These are phyloP conservation scores for Eulithis testata DNA, from an alignment of 2,888 invertebrate species.

Conservation along the genomic window DNA sequence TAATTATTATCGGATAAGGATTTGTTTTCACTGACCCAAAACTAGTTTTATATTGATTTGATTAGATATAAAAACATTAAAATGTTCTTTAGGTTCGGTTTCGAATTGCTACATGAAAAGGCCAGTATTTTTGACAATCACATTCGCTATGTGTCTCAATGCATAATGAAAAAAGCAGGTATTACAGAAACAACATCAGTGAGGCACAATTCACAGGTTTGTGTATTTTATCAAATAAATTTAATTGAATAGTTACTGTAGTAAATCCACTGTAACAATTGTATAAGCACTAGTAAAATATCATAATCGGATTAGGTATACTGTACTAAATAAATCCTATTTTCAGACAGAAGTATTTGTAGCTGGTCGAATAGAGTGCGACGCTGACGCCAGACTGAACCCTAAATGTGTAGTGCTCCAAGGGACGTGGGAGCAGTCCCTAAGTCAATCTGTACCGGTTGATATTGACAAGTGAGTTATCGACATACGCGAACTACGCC, in stretches of 20 bases:
- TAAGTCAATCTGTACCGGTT: slow-evolving; percentile 77
- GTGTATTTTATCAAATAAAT: slow-evolving; percentile 2
- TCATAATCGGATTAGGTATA: too few species aligned
- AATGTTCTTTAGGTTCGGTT: slow-evolving; percentile 69
- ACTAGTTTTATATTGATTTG: too few species aligned
- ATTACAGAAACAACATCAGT: slow-evolving; percentile 71
- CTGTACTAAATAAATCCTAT: not conserved
- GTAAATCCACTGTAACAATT: too few species aligned
- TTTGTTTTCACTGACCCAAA: too few species aligned
- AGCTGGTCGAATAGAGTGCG: slow-evolving; percentile 91
- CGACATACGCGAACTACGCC: too few species aligned
- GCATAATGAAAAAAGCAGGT: slow-evolving; percentile 73
- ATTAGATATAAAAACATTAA: too few species aligned
- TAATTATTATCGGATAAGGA: too few species aligned
- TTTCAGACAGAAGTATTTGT: slow-evolving; percentile 70
- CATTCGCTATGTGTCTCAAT: slow-evolving; percentile 75
- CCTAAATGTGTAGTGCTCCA: slow-evolving; percentile 88
- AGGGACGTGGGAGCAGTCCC: slow-evolving; percentile 84
- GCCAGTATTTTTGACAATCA: slow-evolving; percentile 73
- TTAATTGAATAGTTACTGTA: too few species aligned
- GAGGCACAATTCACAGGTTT: slow-evolving; percentile 76
- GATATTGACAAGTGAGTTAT: slow-evolving; percentile 71
- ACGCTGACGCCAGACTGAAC: slow-evolving; percentile 89
- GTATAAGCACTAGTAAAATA: too few species aligned
- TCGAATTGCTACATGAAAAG: slow-evolving; percentile 79